These are phyloP conservation scores for Tinea pellionella DNA, from an alignment of 2,888 invertebrate genomes.

Conservation along the genomic window DNA sequence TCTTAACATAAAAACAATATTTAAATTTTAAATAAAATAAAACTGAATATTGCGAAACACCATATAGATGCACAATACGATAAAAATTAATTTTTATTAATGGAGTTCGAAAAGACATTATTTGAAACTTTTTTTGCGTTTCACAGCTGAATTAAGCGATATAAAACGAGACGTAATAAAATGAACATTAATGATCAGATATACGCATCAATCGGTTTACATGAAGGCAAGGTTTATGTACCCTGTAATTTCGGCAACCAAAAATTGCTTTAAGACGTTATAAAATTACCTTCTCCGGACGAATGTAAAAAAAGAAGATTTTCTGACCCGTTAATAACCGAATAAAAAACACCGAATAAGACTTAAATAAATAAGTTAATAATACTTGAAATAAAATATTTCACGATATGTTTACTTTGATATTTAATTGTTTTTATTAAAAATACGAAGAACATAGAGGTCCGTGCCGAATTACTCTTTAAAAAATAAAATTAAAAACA, in stretches of 20 bases:
- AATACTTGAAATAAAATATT: background rate
- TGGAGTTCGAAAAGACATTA: background rate
- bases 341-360: background rate
- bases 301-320: background rate
- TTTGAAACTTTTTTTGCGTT: background rate
- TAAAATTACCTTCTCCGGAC: constrained; percentile 9
- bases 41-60: background rate
- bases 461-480: too few relatives aligned
- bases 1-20: too few relatives aligned
- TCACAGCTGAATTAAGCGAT: background rate
- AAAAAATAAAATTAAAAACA: too few relatives aligned
- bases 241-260: constrained; percentile 10
- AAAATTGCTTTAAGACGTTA: constrained; percentile 10
- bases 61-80: background rate
- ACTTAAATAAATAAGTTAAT: background rate
- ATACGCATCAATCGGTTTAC: constrained; percentile 6
- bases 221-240: background rate
- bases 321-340: background rate
- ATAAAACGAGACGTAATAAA: background rate
- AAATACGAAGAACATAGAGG: too few relatives aligned
- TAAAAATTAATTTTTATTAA: background rate
- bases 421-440: background rate
- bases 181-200: background rate
- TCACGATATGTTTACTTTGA: background rate
- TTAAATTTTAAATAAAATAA: background rate